Base-by-base conservation (phyloP, 2,888 invertebrate species). In the Cerceris ruficornis region DNA sequence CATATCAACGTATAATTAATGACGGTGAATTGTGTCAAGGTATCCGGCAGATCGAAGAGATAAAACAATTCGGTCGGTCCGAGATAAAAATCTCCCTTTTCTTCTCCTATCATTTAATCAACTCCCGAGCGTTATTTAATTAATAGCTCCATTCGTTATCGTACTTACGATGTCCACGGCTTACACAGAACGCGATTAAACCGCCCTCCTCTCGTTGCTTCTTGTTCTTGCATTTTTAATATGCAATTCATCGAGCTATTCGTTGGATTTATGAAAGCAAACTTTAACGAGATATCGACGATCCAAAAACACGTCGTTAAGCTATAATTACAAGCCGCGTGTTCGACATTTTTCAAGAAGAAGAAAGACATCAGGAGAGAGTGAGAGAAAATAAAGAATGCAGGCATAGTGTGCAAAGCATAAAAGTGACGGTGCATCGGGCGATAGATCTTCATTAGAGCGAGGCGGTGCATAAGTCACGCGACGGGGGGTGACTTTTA, bases 391-490 rank as follows among this genome's bases (percentile, higher is more conserved):
- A 58, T 62, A 62, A 65, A 46, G 50, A 72, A 49, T 46, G 15
- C 43, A 61, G 60, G 60, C 43, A 69, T 64, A 59, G 55, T 17
- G 65, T 60, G 77, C 65, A 50, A 11, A 69, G 69, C 58, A 77
- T 75, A 75, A 82, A 77, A 72, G 73, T 74, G 71, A 69, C 72
- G 74, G 54, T 77, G 69, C 74, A 70, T 55, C 66, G 70, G 39
- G 68, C 85, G 83, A 89, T 89, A 88, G 84, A 90, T 90, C 90
- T 90, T 90, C 87, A 89, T 91, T 90, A 90, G 86, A 83, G 76
- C 75, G 74, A 75, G 83, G 83, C 77, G 83, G 70, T 87, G 88
- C 85, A 87, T 87, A 88, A 89, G 88, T 90, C 90, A 90, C 89
- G 87, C 90, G 77, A 87, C 82, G 77, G 88, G 88, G 85, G 79